phyloP scores from a whole-genome alignment of 2,888 invertebrate species.

The Itoplectis maculator region DNA sequence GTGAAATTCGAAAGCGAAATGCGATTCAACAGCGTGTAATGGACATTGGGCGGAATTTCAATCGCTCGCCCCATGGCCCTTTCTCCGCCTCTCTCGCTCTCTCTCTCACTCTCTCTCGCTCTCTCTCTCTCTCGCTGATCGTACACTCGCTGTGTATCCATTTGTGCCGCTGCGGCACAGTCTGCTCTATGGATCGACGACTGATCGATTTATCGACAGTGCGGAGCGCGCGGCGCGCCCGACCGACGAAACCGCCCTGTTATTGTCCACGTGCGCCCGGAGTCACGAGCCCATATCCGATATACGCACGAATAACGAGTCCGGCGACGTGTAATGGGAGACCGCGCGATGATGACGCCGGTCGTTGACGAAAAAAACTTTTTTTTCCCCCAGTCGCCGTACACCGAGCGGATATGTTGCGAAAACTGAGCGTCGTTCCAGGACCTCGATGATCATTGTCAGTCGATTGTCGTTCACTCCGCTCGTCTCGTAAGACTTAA shows the following conservation, averaged over 20 bases:
- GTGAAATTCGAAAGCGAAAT: slow-evolving; percentile 63
- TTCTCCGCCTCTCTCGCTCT: neutral
- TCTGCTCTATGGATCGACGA: slow-evolving; percentile 58
- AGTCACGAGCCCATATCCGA: slow-evolving; percentile 37
- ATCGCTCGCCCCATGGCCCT: slow-evolving; percentile 43
- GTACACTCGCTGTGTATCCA: slow-evolving; percentile 24
- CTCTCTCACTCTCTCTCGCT: too few relatives aligned
- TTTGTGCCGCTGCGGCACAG: slow-evolving; percentile 44
- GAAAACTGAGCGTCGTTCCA: neutral
- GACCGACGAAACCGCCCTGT: slow-evolving; percentile 52
- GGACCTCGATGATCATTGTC: neutral
- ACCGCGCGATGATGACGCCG: slow-evolving; percentile 31
- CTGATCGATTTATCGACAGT: slow-evolving; percentile 66
- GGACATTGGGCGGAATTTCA: slow-evolving; percentile 65
- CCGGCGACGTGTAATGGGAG: slow-evolving; percentile 44
- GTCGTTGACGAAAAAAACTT: slow-evolving; percentile 59
- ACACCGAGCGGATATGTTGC: neutral
- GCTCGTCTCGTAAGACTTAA: neutral
- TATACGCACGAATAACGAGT: slow-evolving; percentile 54
- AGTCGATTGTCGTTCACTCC: neutral
- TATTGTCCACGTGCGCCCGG: slow-evolving; percentile 60
- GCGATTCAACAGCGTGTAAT: slow-evolving; percentile 63
- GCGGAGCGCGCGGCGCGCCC: slow-evolving; percentile 44
- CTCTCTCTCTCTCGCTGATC: too few relatives aligned
- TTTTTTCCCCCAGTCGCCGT: slow-evolving; percentile 53